Percentiles rank a stretch among this genome's conserved stretches.
Conservation (phyloP, 2,797 vertebrate genomes). For the Sebastes diaconus region DNA sequence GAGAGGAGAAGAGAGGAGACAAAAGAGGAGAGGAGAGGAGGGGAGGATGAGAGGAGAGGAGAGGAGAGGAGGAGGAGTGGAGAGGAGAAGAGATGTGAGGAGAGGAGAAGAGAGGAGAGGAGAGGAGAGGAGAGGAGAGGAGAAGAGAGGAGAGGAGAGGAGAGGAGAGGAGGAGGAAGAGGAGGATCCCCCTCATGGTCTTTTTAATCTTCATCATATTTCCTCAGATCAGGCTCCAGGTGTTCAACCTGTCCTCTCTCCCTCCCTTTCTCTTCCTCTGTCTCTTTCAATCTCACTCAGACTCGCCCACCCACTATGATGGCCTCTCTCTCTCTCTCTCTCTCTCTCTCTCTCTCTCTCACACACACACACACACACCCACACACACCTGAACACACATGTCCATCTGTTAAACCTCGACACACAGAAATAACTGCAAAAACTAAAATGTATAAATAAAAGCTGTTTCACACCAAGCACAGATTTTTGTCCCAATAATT, state of each 20-base stretch:
- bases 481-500: fast-evolving
- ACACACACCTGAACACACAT: background rate
- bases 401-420: background rate
- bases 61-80: background rate
- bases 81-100: background rate
- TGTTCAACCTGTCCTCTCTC: slow-evolving; percentile 41
- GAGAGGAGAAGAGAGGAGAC: background rate
- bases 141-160: background rate
- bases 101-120: background rate
- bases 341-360: background rate
- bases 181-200: slow-evolving; percentile 8
- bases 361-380: background rate
- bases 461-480: too few species aligned
- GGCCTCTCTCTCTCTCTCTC: background rate
- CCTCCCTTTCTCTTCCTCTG: slow-evolving; percentile 9
- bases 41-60: background rate
- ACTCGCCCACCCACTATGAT: background rate
- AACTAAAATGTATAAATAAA: too few species aligned
- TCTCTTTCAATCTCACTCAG: slow-evolving; percentile 40
- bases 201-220: slow-evolving; percentile 47
- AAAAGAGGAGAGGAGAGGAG: background rate
- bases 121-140: background rate
- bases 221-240: slow-evolving; percentile 52
- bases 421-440: too few species aligned
- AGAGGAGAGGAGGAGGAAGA: background rate